phyloP scores from a whole-genome alignment of 2,888 invertebrate species.

The Rosalia funebris region DNA sequence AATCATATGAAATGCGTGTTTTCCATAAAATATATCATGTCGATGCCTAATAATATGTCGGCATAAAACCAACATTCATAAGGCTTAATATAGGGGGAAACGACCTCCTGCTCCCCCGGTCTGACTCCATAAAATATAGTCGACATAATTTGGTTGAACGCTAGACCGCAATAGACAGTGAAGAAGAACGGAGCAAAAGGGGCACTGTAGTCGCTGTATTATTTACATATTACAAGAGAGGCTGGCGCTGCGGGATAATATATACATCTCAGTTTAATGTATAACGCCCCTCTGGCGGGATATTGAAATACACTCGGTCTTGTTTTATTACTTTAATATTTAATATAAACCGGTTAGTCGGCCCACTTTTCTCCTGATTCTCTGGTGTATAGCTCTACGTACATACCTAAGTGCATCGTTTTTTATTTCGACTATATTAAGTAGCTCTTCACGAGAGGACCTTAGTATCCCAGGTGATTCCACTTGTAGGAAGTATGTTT shows the following conservation, averaged over 20 bases:
- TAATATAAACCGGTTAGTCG: conserved; percentile 14
- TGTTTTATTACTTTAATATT: conserved; percentile 25
- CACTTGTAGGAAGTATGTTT: no score
- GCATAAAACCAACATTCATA: background rate
- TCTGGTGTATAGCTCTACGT: background rate
- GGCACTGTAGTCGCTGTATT: conserved; percentile 16
- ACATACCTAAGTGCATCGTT: no score
- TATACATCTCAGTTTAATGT: conserved; percentile 22
- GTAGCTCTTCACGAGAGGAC: no score
- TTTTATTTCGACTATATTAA: no score
- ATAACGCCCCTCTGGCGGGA: conserved; percentile 8
- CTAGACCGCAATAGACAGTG: conserved; percentile 10
- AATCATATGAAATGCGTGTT: no score
- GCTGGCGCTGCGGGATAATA: conserved; percentile 16
- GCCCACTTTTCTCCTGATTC: conserved; percentile 1
- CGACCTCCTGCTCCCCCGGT: conserved; percentile 3
- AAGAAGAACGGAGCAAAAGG: conserved; percentile 3
- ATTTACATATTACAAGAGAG: conserved; percentile 33
- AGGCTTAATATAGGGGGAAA: conserved; percentile 4
- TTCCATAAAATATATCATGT: background rate
- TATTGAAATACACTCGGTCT: conserved; percentile 25
- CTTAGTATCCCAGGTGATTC: no score
- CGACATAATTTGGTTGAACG: conserved; percentile 21
- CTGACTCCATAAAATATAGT: conserved; percentile 24
- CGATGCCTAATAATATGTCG: background rate